These are phyloP conservation scores for Dasypus novemcinctus DNA, from an alignment of 2,113 vertebrate genomes.

Conservation along the genomic window DNA sequence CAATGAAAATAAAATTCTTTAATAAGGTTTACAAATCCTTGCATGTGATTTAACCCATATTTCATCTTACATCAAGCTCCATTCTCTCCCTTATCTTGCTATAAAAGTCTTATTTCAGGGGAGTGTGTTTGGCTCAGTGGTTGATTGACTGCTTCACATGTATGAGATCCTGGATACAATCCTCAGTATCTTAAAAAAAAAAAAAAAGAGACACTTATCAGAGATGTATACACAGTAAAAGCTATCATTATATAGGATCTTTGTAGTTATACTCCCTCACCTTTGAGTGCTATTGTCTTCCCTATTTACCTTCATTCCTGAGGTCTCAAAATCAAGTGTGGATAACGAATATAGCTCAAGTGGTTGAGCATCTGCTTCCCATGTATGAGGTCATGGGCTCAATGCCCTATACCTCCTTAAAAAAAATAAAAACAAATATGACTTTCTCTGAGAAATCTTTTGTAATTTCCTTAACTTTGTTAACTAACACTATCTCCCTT, in stretches of 20 bases:
- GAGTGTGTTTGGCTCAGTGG: too few species aligned
- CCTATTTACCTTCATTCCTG: not conserved
- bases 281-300: not conserved
- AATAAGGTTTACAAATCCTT: not conserved
- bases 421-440: not conserved
- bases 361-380: too few species aligned
- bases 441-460: not conserved
- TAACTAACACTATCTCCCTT: not conserved
- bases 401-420: too few species aligned
- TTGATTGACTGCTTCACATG: too few species aligned
- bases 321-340: not conserved
- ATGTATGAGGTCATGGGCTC: too few species aligned
- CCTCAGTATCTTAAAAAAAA: too few species aligned
- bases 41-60: not conserved
- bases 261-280: not conserved
- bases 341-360: too few species aligned
- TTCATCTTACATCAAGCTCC: not conserved
- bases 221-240: not conserved
- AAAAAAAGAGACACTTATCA: too few species aligned
- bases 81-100: too few species aligned
- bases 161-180: too few species aligned
- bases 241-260: not conserved
- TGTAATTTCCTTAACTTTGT: not conserved
- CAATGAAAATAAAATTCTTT: not conserved
- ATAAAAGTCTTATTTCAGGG: not conserved